Evolutionary conservation across 2,797 vertebrate species (phyloP), one percentile per base, ranked within the genome.

Genomic region (Dicrostonyx torquatus): DNA sequence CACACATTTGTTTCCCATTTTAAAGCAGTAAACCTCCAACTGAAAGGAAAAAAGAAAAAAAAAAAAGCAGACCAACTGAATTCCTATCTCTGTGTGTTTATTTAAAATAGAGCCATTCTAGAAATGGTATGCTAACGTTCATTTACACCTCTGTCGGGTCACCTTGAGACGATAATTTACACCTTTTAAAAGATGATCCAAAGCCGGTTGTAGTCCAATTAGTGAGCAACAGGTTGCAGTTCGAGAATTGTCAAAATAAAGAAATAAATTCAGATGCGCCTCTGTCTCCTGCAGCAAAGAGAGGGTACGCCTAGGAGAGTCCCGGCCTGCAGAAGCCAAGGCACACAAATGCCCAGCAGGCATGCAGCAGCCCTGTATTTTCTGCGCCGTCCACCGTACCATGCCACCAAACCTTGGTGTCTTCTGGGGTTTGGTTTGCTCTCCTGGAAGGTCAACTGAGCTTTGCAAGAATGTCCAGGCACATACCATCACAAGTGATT

Each of bases 221-320:
- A 94, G 97, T 95, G 62, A 95, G 90, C 96, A 97, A 93, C 90
- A 96, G 95, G 97, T 95, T 98, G 97, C 89, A 96, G 77, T 97
- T 98, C 93, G 95, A 97, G 97, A 98, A 96, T 76, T 97, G 96
- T 97, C 97, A 98, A 97, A 98, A 97, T 95, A 95, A 97, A 98
- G 84, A 97, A 97, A 95, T 95, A 83, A 88, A 89, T 92, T 96
- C 85, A 75, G 94, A 96, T 94, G 93, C 88, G 50, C 62, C 73
- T 60, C 70, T 87, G 89, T 45, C 26, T 73, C 94, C 92, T 92
- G 76, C 70, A 87, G 73, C 85, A 94, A 90, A 97, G 91, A 92
- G 91, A 95, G 94, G 84, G 93, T 55, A 76, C 85, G 75, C 55
- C 77, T 83, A 92, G 92, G 91, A 87, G 62, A 90, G 60, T 77